Conservation (phyloP, 1,140 invertebrate species). For the Bursaphelenchus mucronatus region DNA sequence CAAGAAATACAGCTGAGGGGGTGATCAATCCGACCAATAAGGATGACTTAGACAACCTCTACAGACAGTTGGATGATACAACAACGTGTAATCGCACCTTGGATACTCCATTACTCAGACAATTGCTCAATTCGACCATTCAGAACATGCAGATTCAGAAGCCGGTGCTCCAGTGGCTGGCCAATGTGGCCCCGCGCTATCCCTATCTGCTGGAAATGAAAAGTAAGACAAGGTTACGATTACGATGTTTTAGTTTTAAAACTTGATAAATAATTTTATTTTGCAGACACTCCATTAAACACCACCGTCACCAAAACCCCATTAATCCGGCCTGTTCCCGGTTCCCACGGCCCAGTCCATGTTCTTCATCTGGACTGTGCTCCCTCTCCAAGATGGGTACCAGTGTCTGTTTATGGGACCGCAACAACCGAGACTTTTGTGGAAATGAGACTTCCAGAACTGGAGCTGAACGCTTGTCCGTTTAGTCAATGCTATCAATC, state of each 20-base stretch:
- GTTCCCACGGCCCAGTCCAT: conserved; percentile 14
- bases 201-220: background rate
- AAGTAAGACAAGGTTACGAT: background rate
- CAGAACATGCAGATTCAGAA: background rate
- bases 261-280: conserved; percentile 39
- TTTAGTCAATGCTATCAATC: conserved; percentile 33
- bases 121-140: conserved; percentile 23
- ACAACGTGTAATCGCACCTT: conserved; percentile 41
- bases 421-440: conserved; percentile 43
- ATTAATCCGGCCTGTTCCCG: conserved; percentile 12
- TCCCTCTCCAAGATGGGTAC: conserved; percentile 27
- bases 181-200: too few species aligned
- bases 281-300: conserved; percentile 35
- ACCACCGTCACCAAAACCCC: conserved; percentile 33
- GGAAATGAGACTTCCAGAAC: conserved; percentile 38
- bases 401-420: conserved; percentile 42
- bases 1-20: too few species aligned
- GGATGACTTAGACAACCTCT: conserved; percentile 22
- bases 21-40: too few species aligned
- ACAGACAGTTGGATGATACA: conserved; percentile 26
- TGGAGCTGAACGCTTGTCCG: conserved; percentile 29
- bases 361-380: conserved; percentile 29
- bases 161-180: conserved; percentile 16
- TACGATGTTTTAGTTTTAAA: conserved; percentile 30
- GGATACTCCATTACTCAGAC: conserved; percentile 30